Conservation (phyloP, 1,140 invertebrate genomes). For the Pemphigus obesinymphae region DNA sequence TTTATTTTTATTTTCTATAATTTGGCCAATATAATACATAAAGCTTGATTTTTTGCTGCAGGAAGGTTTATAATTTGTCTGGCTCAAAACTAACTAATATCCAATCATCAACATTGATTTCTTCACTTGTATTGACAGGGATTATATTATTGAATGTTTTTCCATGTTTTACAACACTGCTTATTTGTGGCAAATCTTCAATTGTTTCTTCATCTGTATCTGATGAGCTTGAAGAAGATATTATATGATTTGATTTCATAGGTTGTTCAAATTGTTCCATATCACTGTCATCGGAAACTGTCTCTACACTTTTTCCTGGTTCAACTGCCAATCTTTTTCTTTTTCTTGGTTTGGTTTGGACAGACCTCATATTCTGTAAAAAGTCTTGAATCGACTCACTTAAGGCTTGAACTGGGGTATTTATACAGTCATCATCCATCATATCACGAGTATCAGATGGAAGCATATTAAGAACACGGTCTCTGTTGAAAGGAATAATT, state of each 20-base stretch:
- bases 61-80: background rate
- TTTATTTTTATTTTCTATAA: slow-evolving; percentile 16
- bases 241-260: too few relatives aligned
- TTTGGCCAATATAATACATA: slow-evolving; percentile 7
- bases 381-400: background rate
- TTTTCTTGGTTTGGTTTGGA: background rate
- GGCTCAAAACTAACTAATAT: slow-evolving; percentile 26
- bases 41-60: background rate
- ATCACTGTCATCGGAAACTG: background rate
- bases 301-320: background rate
- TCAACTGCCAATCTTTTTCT: background rate
- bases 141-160: slow-evolving; percentile 33
- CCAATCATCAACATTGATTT: slow-evolving; percentile 36
- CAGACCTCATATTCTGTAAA: background rate
- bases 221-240: background rate
- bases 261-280: background rate
- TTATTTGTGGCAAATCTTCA: background rate
- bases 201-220: background rate
- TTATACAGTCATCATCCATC: background rate
- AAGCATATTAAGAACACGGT: background rate
- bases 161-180: background rate
- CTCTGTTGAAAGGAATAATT: background rate
- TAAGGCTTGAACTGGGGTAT: background rate
- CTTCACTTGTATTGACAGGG: background rate
- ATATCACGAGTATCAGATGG: background rate